Conservation (phyloP, 2,888 invertebrate genomes). For the Trichogramma evanescens region DNA sequence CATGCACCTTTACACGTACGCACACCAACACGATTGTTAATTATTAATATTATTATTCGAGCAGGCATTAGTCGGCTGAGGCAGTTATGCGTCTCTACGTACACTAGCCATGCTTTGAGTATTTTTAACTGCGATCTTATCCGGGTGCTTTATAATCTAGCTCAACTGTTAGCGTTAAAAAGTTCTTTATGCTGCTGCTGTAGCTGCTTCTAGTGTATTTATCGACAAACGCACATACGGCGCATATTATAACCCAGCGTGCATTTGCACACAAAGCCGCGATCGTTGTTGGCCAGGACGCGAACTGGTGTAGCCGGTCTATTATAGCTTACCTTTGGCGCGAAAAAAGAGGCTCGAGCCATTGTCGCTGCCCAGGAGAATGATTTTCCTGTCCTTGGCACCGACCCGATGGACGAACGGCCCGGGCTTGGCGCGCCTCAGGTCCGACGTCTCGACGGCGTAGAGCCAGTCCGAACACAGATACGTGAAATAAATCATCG, state of each 20-base stretch:
- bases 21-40: too few relatives aligned
- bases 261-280: too few relatives aligned
- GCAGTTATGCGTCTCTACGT: too few relatives aligned
- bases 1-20: too few relatives aligned
- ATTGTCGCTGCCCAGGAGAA: slow-evolving; percentile 57
- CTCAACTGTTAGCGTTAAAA: too few relatives aligned
- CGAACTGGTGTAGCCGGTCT: neutral
- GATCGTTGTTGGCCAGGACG: too few relatives aligned
- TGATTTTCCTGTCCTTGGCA: slow-evolving; percentile 51
- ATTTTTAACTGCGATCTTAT: too few relatives aligned
- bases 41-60: too few relatives aligned
- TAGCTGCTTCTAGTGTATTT: neutral
- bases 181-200: too few relatives aligned
- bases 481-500: slow-evolving; percentile 54
- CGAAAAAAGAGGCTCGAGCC: slow-evolving; percentile 57
- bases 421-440: slow-evolving; percentile 51
- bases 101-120: too few relatives aligned
- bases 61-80: too few relatives aligned
- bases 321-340: slow-evolving; percentile 30
- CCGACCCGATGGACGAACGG: slow-evolving; percentile 57
- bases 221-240: neutral
- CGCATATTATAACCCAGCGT: neutral
- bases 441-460: slow-evolving; percentile 52
- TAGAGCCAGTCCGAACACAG: slow-evolving; percentile 53
- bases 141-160: too few relatives aligned